Percentiles rank a stretch among this genome's conserved stretches.
These are phyloP conservation scores for Neuroterus valhalla DNA, from an alignment of 1,140 invertebrate species.

Conservation along the genomic window DNA sequence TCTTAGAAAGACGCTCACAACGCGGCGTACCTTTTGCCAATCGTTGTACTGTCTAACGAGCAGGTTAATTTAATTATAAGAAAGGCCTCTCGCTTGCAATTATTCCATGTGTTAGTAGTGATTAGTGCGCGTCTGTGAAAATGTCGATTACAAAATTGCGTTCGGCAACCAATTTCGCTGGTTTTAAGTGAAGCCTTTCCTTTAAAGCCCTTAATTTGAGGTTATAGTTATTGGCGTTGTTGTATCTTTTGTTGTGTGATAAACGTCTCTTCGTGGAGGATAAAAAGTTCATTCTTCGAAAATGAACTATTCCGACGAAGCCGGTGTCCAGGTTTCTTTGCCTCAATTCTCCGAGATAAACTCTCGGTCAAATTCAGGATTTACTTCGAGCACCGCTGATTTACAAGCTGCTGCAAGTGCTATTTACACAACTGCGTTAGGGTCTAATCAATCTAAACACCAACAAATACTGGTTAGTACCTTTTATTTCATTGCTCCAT, in stretches of 20 bases:
- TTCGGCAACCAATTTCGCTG: neutral
- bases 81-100: neutral
- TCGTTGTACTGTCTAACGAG: conserved; percentile 37
- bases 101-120: neutral
- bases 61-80: conserved; percentile 42
- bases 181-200: conserved; percentile 12
- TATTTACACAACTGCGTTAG: conserved; percentile 62
- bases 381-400: conserved; percentile 50
- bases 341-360: conserved; percentile 70
- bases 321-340: conserved; percentile 56
- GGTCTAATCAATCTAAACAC: conserved; percentile 57
- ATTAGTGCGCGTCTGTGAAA: neutral
- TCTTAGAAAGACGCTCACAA: conserved; percentile 56
- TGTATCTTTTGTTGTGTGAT: conserved; percentile 23
- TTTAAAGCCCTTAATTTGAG: conserved; percentile 34
- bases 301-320: conserved; percentile 68
- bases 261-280: neutral
- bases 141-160: neutral
- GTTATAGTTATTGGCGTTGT: conserved; percentile 49
- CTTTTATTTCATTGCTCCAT: neutral
- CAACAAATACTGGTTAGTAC: conserved; percentile 59
- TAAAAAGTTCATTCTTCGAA: conserved; percentile 32
- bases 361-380: conserved; percentile 55
- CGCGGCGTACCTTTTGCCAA: conserved; percentile 52
- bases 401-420: conserved; percentile 52